Evolutionary conservation across 2,888 invertebrate genomes (phyloP).

Genomic region (Dilophus febrilis): DNA sequence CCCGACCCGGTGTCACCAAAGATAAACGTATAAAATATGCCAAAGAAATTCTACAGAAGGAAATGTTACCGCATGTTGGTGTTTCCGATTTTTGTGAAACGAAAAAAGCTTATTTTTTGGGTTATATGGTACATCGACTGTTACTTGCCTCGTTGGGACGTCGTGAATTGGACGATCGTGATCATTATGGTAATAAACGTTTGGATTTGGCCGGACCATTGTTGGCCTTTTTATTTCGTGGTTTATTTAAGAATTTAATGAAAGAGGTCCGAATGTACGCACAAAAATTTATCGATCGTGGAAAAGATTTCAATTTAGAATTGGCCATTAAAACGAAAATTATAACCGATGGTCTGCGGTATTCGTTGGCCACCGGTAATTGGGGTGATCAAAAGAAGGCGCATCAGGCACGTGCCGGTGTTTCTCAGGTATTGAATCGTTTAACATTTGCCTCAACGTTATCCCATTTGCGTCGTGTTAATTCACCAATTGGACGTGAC

Average conservation of each 20-base stretch:
- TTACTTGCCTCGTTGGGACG: slow-evolving; percentile 85
- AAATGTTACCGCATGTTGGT: slow-evolving; percentile 99
- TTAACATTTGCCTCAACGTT: slow-evolving; percentile 97
- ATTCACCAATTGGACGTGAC: slow-evolving; percentile 97
- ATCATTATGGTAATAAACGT: slow-evolving; percentile 99
- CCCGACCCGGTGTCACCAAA: slow-evolving; percentile 93
- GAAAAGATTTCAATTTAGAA: slow-evolving; percentile 97
- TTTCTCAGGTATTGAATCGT: slow-evolving; percentile 70
- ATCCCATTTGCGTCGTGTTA: slow-evolving; percentile 93
- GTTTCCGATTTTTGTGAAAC: slow-evolving; percentile 99
- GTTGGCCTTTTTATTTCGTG: slow-evolving; percentile 90
- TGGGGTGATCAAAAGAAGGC: slow-evolving; percentile 99
- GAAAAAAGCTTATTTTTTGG: slow-evolving; percentile 95
- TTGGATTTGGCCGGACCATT: slow-evolving; percentile 95
- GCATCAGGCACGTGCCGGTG: slow-evolving; percentile 58
- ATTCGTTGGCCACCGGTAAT: slow-evolving; percentile 97
- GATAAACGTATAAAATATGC: slow-evolving; percentile 99
- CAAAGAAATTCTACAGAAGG: slow-evolving; percentile 96
- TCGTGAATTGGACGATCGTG: slow-evolving; percentile 95
- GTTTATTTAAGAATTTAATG: slow-evolving; percentile 86
- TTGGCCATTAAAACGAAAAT: slow-evolving; percentile 80
- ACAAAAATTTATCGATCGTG: slow-evolving; percentile 96
- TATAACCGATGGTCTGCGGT: slow-evolving; percentile 93
- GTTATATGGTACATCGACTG: slow-evolving; percentile 98
- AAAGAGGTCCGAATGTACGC: slow-evolving; percentile 98